These are phyloP conservation scores for Drosophila pseudoobscura DNA, from an alignment of 1,140 invertebrate species.

Conservation along the genomic window DNA sequence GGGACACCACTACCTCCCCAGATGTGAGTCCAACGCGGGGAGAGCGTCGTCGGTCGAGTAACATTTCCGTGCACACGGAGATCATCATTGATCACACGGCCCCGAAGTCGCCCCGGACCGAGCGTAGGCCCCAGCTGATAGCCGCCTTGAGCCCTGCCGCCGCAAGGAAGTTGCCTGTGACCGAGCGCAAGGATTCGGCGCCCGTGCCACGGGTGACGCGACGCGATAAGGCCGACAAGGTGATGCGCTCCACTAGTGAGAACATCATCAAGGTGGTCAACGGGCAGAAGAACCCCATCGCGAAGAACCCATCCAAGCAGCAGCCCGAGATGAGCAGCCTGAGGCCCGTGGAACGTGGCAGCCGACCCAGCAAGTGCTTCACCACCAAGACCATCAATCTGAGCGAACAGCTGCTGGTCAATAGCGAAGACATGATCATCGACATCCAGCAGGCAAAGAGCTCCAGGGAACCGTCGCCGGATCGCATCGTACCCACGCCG, in stretches of 20 bases:
- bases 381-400: constrained; percentile 83
- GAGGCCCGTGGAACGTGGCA: constrained; percentile 41
- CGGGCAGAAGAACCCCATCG: constrained; percentile 54
- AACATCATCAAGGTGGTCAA: constrained; percentile 84
- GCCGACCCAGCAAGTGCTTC: constrained; percentile 76
- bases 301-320: constrained; percentile 46
- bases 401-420: constrained; percentile 65
- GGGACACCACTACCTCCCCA: constrained; percentile 58
- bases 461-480: constrained; percentile 88
- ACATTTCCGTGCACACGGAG: constrained; percentile 78
- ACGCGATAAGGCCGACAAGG: constrained; percentile 84
- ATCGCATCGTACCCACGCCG: constrained; percentile 87
- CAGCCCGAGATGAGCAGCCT: constrained; percentile 51
- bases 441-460: constrained; percentile 88
- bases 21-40: constrained; percentile 63
- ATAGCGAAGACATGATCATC: constrained; percentile 84
- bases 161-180: constrained; percentile 57
- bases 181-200: constrained; percentile 77
- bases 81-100: constrained; percentile 75
- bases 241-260: constrained; percentile 85
- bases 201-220: constrained; percentile 80
- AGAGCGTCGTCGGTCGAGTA: constrained; percentile 77
- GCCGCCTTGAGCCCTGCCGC: neutral
- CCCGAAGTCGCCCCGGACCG: constrained; percentile 53
- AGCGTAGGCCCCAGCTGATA: constrained; percentile 17